Percentiles rank a stretch among this genome's conserved stretches.
Evolutionary conservation across 2,113 vertebrate species (phyloP).

Genomic region (Pachypanchax playfairii): DNA sequence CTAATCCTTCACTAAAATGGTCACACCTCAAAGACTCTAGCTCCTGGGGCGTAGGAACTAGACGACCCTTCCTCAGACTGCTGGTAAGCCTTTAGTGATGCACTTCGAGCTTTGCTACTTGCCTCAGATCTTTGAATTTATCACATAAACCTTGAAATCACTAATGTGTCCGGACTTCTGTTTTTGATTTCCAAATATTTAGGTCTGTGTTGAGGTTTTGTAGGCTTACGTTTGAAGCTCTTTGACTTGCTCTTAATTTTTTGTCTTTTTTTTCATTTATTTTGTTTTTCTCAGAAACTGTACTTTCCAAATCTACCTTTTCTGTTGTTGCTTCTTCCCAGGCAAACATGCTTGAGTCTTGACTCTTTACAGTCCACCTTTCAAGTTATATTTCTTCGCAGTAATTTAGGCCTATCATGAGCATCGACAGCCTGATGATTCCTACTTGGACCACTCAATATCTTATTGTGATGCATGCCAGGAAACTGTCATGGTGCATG

Average conservation of each 20-base stretch:
- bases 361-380: slow-evolving; percentile 46
- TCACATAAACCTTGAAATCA: slow-evolving; percentile 5
- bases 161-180: neutral
- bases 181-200: neutral
- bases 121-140: slow-evolving; percentile 18
- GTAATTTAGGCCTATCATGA: slow-evolving; percentile 33
- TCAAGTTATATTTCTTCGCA: slow-evolving; percentile 41
- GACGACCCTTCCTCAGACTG: slow-evolving; percentile 13
- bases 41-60: too few relatives aligned
- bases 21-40: slow-evolving; percentile 43
- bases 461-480: slow-evolving; percentile 42
- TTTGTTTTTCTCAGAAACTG: neutral
- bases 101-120: slow-evolving; percentile 10
- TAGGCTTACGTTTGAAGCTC: neutral
- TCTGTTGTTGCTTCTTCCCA: slow-evolving; percentile 11
- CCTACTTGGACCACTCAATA: slow-evolving; percentile 33
- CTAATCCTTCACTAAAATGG: slow-evolving; percentile 43
- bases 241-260: neutral
- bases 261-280: neutral
- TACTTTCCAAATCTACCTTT: neutral
- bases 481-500: slow-evolving; percentile 27
- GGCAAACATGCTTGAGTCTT: neutral
- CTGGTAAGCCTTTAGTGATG: slow-evolving; percentile 8
- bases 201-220: neutral
- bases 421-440: slow-evolving; percentile 49